These are phyloP conservation scores for Platygyra sinensis DNA, from an alignment of 64 coral and sea anemone species.

Conservation along the genomic window DNA sequence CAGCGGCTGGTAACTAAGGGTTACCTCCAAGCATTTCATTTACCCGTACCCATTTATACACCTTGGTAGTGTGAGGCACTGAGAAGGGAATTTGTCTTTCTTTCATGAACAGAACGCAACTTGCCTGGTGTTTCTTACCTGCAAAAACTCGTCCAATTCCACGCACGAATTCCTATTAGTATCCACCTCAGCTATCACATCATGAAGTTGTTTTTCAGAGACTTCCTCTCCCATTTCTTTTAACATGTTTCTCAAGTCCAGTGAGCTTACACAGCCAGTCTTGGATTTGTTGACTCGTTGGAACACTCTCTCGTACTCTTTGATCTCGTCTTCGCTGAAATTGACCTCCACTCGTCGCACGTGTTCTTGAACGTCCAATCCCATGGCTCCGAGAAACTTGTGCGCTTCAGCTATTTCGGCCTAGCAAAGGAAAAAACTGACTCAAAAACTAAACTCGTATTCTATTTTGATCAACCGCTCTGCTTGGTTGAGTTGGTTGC, in stretches of 20 bases:
- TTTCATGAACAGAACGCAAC: too few species aligned
- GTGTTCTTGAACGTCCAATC: conserved; percentile 73
- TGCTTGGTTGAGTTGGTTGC: too few species aligned
- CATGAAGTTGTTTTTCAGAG: conserved; percentile 66
- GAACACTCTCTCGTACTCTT: conserved; percentile 78
- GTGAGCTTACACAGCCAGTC: conserved; percentile 54
- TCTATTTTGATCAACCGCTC: too few species aligned
- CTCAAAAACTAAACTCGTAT: too few species aligned
- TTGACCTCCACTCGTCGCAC: conserved; percentile 82
- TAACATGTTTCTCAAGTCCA: conserved; percentile 68
- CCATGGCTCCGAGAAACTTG: conserved; percentile 77
- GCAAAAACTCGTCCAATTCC: conserved; percentile 86
- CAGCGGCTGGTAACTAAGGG: too few species aligned
- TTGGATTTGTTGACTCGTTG: conserved; percentile 61
- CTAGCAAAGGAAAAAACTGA: conserved; percentile 2
- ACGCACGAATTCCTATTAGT: conserved; percentile 73
- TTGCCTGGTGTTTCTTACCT: conserved; percentile 33
- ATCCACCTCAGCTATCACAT: conserved; percentile 83
- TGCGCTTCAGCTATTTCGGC: conserved; percentile 63
- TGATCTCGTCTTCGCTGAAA: conserved; percentile 68
- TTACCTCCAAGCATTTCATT: too few species aligned
- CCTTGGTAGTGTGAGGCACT: too few species aligned
- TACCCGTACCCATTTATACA: too few species aligned
- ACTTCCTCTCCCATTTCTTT: conserved; percentile 76
- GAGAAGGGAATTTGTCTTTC: too few species aligned